Evolutionary conservation across 2,888 invertebrate genomes (phyloP).

Genomic region (Cheilosia vernalis): DNA sequence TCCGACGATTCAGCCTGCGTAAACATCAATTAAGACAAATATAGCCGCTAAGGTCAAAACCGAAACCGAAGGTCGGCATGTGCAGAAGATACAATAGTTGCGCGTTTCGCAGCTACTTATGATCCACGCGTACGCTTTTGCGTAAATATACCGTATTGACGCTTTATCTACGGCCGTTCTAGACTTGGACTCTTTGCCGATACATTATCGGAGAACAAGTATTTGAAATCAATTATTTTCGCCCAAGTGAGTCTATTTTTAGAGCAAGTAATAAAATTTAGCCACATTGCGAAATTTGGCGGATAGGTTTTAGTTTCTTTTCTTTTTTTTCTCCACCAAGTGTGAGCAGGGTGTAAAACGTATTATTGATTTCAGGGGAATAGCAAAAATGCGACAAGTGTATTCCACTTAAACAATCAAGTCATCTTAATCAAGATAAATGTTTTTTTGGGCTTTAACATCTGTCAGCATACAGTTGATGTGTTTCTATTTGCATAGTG

Average conservation of each 20-base stretch:
- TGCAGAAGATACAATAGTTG: constrained; percentile 37
- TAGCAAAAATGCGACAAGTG: not conserved
- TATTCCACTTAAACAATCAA: not conserved
- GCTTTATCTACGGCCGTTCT: constrained; percentile 11
- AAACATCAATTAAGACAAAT: constrained; percentile 62
- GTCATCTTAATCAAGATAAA: constrained; percentile 12
- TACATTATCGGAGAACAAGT: constrained; percentile 19
- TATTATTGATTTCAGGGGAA: not conserved
- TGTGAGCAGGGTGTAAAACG: too few species aligned
- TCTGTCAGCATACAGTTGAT: constrained; percentile 19
- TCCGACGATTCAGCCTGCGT: constrained; percentile 47
- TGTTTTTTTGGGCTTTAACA: not conserved
- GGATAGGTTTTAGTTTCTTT: not conserved
- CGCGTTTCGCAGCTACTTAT: constrained; percentile 10
- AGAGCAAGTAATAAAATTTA: constrained; percentile 15
- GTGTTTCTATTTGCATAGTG: constrained; percentile 26
- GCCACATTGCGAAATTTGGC: constrained; percentile 46
- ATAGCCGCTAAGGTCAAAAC: constrained; percentile 65
- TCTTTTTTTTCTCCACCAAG: too few species aligned
- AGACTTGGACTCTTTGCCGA: constrained; percentile 9
- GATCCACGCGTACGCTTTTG: constrained; percentile 4
- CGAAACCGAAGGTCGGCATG: constrained; percentile 33
- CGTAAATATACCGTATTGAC: constrained; percentile 11
- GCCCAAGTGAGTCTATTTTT: constrained; percentile 47
- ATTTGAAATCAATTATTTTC: constrained; percentile 39